Evolutionary conservation across 1,140 invertebrate genomes (phyloP).

Genomic region (Lepidostoma basale): DNA sequence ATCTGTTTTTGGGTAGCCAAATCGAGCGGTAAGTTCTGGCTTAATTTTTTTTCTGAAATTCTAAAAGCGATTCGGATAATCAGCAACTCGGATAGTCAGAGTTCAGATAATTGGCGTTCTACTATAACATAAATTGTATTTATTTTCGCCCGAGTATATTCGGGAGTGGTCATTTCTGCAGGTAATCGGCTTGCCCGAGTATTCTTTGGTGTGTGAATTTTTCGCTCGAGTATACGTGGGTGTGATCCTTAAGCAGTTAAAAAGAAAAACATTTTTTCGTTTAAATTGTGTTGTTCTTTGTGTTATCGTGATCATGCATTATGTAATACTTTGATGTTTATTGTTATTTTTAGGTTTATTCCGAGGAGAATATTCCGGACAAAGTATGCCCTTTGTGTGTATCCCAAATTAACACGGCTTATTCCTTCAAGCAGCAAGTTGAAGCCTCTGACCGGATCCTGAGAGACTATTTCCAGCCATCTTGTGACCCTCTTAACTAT

Average conservation of each 20-base stretch:
- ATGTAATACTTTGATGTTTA: not conserved
- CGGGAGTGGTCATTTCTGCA: no score
- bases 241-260: not conserved
- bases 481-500: not conserved
- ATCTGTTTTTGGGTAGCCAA: no score
- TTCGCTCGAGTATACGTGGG: not conserved
- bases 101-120: no score
- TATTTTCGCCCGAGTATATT: no score
- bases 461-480: not conserved
- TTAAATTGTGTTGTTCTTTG: not conserved
- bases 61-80: no score
- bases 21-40: no score
- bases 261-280: not conserved
- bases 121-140: no score
- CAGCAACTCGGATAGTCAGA: no score
- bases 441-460: not conserved
- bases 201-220: not conserved
- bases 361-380: not conserved
- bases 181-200: no score
- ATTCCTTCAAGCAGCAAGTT: conserved; percentile 12
- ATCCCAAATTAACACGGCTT: not conserved
- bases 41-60: no score
- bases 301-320: not conserved
- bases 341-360: not conserved
- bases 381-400: not conserved